phyloP scores from a whole-genome alignment of 2,113 vertebrate genomes.

The Halcyon malimbica region DNA sequence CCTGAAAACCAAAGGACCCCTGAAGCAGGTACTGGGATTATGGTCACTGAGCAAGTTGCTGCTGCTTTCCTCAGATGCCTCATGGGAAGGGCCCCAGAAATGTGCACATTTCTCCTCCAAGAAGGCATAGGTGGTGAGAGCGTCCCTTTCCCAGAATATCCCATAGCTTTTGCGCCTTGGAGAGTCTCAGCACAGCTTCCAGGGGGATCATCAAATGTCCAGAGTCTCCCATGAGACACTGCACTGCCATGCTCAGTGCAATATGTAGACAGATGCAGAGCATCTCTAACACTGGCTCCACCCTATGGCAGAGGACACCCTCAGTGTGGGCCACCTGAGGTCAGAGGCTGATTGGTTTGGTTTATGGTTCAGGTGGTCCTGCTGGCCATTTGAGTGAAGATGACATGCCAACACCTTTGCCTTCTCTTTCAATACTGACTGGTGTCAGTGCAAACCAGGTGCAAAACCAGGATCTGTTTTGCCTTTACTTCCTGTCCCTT shows the following conservation, averaged over 20 bases:
- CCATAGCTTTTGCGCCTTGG: not conserved
- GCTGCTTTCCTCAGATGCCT: rapidly evolving
- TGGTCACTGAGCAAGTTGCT: not conserved
- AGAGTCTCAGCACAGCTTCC: not conserved
- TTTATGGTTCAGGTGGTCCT: not conserved
- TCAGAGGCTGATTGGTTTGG: not conserved
- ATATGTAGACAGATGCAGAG: not conserved
- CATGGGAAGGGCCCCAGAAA: not conserved
- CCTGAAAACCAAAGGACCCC: slow-evolving; percentile 81
- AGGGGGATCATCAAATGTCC: not conserved
- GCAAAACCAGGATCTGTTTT: not conserved
- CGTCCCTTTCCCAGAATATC: not conserved
- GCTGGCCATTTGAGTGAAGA: not conserved
- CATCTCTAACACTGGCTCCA: not conserved
- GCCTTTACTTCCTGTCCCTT: not conserved
- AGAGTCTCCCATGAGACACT: not conserved
- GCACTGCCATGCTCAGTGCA: not conserved
- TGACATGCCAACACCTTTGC: not conserved
- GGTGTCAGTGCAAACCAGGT: not conserved
- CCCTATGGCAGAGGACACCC: not conserved
- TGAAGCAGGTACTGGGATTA: slow-evolving; percentile 81
- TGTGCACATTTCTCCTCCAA: not conserved
- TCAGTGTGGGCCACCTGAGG: not conserved
- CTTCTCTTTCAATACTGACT: not conserved
- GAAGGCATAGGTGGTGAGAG: not conserved